Evolutionary conservation across 2,113 vertebrate species (phyloP), one percentile per base, ranked within the genome.

Genomic region (Aegypius monachus): DNA sequence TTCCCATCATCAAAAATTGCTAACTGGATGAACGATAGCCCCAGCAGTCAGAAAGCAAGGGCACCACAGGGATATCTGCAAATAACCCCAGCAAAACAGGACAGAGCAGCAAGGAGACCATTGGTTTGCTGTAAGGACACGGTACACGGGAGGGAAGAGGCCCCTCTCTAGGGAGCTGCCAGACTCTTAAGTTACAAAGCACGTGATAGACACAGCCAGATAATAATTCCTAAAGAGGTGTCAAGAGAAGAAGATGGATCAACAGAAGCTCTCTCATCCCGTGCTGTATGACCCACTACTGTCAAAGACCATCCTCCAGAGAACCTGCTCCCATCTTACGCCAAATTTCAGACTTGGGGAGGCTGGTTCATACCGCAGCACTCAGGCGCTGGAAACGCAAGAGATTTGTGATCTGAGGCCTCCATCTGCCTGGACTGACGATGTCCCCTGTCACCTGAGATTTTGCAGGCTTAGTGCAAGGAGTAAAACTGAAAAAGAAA

Each of bases 51-150:
- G 48, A 27, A 19, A 84, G 75, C 20, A 22, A 43, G 72, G 73
- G 42, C 50, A 45, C 48, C 1, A 6, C 19, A 1, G 73, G 31
- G 58, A 31, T 9, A 63, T 10, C 58, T 56, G 86, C 65, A 50
- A 40, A 32, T 34, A 43, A 50, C 32, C 31, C 65, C 50, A 4
- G 59, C 15, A 29, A 11, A 59, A n/a, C 0, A 19, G 84, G 58
- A 18, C 8, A 14, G 63, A 47, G 74, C 63, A 45, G 50, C 72
- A 48, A 6, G 8, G 45, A 52, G 21, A 31, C 4, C 3, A 1
- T 0, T 13, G 47, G 20, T 40, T 52, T 58, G 63, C 77, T 5
- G 1, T 1, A 26, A 48, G 67, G 47, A 34, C 26, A 23, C 1
- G 2, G 14, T 11, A 8, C 27, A 34, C 11, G 1, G 52, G 27